Evolutionary conservation across 2,113 vertebrate species (phyloP), one percentile per base, ranked within the genome.

Genomic region (Chascanopsetta lugubris): DNA sequence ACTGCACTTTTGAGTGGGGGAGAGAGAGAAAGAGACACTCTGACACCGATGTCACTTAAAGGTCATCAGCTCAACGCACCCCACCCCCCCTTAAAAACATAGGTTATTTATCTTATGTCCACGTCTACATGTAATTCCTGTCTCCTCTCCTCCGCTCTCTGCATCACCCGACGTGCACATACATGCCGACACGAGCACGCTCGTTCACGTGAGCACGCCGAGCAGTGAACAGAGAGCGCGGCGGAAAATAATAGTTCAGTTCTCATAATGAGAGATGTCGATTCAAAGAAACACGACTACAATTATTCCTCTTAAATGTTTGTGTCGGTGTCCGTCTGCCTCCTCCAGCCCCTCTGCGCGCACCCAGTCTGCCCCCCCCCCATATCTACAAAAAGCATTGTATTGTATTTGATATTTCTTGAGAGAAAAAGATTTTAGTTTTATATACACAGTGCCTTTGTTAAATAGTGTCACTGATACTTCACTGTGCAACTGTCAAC

Each of bases 391-490:
- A 45, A 15, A 36, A 46, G 5, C 38, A 34, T 8, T 29, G 17
- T 15, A 10, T 45, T 42, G 10, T 24, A 24, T 21, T 63, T 24
- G 32, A 24, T 20, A 1, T 13, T 55, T 18, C 17, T 54, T 43
- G 18, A 32, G 22, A 10, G 29, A 59, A 54, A 26, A 29, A 61
- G 40, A 46, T 30, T 55, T 27, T n/a, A 51, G 61, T 69, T 46
- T 65, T 72, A 6, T 67, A 42, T 61, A 63, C 65, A 47, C 71
- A 45, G 81, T 86, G 81, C 84, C 82, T 86, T 88, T 74, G 64
- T 76, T 70, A 30, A 22, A 57, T 26, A 65, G 65, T 15, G 6
- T 42, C 8, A 43, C 27, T 60, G 9, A 12, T 43, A 45, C 24
- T 21, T 63, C 1, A 25, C 18, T 61, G 59, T 61, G 26, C 58